A percentile compares a stretch with the other conserved stretches of the same genome.
Conservation (phyloP, 53 echinoderm and acorn worm species). For the Luidia sarsii region DNA sequence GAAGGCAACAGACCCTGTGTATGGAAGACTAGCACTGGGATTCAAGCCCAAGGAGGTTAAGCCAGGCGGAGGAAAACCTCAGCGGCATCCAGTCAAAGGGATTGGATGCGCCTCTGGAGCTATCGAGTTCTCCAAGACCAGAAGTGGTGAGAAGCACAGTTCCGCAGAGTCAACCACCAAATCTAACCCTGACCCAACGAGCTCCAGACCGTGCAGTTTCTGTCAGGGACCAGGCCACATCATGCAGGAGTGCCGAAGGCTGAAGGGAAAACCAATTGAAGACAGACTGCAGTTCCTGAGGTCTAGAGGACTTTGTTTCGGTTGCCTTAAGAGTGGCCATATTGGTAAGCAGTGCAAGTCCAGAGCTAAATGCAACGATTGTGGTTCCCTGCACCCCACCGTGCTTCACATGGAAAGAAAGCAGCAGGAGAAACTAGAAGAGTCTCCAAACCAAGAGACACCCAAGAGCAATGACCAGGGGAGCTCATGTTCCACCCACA, state of each 20-base stretch:
- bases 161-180: not conserved
- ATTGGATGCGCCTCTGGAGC: conserved; percentile 3
- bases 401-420: conserved; percentile 46
- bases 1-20: conserved; percentile 31
- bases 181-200: not conserved
- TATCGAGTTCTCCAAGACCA: not conserved
- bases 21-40: conserved; percentile 22
- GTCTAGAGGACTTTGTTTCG: conserved; percentile 60
- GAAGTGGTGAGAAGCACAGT: not conserved
- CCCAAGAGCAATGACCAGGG: conserved; percentile 13
- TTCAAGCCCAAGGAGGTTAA: not conserved
- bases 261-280: conserved; percentile 37
- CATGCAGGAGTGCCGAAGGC: conserved; percentile 38
- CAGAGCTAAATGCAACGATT: conserved; percentile 44
- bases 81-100: not conserved
- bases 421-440: not conserved
- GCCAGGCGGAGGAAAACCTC: not conserved
- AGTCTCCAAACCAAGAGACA: conserved; percentile 1
- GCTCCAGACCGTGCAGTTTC: conserved; percentile 20
- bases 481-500: conserved; percentile 7
- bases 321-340: conserved; percentile 61
- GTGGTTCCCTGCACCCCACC: conserved; percentile 52
- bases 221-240: conserved; percentile 42
- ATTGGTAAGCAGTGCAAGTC: conserved; percentile 55
- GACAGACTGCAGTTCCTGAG: conserved; percentile 53